Conservation (phyloP, 2,113 vertebrate species). For the Hemichromis elongatus region DNA sequence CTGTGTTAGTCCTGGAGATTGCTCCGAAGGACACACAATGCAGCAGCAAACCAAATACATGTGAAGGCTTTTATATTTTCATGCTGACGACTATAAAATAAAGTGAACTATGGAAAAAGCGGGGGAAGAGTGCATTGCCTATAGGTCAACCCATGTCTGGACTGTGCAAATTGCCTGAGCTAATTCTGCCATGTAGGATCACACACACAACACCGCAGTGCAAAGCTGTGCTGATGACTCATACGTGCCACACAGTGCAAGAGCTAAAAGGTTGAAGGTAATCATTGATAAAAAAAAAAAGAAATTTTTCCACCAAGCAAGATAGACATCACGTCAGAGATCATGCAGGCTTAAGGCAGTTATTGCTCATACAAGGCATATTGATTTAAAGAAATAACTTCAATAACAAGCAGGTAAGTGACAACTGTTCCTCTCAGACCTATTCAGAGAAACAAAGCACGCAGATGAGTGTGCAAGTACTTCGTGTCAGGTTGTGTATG, state of each 20-base stretch:
- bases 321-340: neutral
- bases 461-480: neutral
- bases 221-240: neutral
- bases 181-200: neutral
- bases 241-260: neutral
- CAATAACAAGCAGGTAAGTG: neutral
- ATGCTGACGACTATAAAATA: neutral
- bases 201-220: neutral
- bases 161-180: neutral
- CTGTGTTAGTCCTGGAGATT: neutral
- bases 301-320: neutral
- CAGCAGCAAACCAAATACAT: neutral
- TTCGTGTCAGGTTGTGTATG: neutral
- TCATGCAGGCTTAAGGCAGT: neutral
- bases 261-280: neutral
- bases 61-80: slow-evolving; percentile 14
- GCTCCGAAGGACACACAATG: neutral
- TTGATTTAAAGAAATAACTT: neutral
- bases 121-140: neutral
- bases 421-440: neutral
- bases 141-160: neutral
- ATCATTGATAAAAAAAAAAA: neutral
- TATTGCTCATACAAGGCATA: neutral
- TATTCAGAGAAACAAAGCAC: neutral
- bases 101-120: neutral